These are phyloP conservation scores for Poecilia wingei DNA, from an alignment of 2,797 vertebrate genomes.

Conservation along the genomic window DNA sequence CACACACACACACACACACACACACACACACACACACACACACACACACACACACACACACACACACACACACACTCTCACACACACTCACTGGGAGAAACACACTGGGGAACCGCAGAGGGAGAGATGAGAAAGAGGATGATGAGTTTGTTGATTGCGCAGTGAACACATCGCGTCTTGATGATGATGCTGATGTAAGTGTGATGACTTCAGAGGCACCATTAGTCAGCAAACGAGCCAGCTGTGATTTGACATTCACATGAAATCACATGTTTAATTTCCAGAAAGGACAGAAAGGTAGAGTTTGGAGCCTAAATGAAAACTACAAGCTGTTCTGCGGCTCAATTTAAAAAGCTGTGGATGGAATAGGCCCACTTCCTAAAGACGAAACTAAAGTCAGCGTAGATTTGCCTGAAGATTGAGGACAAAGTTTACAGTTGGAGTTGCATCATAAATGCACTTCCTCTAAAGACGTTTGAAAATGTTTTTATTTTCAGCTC, in stretches of 20 bases:
- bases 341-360: neutral
- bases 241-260: slow-evolving; percentile 52
- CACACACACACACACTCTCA: too few relatives aligned
- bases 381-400: neutral
- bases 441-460: neutral
- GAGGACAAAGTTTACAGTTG: neutral
- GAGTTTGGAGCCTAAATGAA: neutral
- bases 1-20: too few relatives aligned
- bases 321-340: neutral
- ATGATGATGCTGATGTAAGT: slow-evolving; percentile 60
- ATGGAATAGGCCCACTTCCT: neutral
- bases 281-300: slow-evolving; percentile 4
- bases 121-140: slow-evolving; percentile 39
- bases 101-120: slow-evolving; percentile 22
- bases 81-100: neutral
- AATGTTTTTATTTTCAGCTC: neutral
- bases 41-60: slow-evolving; percentile 5
- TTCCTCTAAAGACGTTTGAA: neutral
- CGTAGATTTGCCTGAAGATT: neutral
- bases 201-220: slow-evolving; percentile 58
- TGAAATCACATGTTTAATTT: slow-evolving; percentile 28
- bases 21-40: slow-evolving; percentile 12
- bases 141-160: slow-evolving; percentile 62
- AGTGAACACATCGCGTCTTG: slow-evolving; percentile 41
- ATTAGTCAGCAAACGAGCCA: slow-evolving; percentile 73